Evolutionary conservation across 2,888 invertebrate genomes (phyloP).

Genomic region (Clistopyga incitator): DNA sequence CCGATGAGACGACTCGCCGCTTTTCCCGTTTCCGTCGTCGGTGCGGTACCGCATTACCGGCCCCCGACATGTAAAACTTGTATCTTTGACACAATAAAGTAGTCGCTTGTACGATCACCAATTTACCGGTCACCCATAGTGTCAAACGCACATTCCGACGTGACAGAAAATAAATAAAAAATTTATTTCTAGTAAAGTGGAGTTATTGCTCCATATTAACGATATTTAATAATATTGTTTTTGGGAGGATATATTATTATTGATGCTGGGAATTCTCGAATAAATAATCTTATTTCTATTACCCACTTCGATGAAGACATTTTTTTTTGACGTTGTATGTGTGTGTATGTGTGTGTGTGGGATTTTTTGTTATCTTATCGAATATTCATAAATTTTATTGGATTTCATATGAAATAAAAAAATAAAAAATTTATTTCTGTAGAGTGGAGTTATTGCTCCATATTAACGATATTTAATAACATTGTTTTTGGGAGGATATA

Average conservation of each 20-base stretch:
- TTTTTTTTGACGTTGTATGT: too few relatives aligned
- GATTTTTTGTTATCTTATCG: slow-evolving; percentile 1
- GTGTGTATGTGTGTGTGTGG: too few relatives aligned
- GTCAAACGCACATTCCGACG: not conserved
- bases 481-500: too few relatives aligned
- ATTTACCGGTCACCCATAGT: not conserved
- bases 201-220: too few relatives aligned
- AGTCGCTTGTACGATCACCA: slow-evolving; percentile 18
- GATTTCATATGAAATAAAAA: too few relatives aligned
- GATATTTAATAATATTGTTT: too few relatives aligned
- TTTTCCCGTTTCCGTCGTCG: slow-evolving; percentile 35
- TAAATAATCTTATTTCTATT: not conserved
- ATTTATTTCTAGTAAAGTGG: too few relatives aligned
- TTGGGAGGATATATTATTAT: too few relatives aligned
- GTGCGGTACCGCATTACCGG: slow-evolving; percentile 7
- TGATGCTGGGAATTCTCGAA: not conserved
- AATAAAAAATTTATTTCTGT: too few relatives aligned
- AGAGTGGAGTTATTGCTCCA: too few relatives aligned
- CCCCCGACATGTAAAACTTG: not conserved
- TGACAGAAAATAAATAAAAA: too few relatives aligned
- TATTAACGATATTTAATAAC: too few relatives aligned
- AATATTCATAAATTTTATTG: slow-evolving; percentile 35
- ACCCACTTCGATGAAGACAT: not conserved
- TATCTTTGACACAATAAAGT: slow-evolving; percentile 14
- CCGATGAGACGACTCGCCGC: slow-evolving; percentile 19